Conservation (phyloP, 2,113 vertebrate genomes). For the Murina feae region DNA sequence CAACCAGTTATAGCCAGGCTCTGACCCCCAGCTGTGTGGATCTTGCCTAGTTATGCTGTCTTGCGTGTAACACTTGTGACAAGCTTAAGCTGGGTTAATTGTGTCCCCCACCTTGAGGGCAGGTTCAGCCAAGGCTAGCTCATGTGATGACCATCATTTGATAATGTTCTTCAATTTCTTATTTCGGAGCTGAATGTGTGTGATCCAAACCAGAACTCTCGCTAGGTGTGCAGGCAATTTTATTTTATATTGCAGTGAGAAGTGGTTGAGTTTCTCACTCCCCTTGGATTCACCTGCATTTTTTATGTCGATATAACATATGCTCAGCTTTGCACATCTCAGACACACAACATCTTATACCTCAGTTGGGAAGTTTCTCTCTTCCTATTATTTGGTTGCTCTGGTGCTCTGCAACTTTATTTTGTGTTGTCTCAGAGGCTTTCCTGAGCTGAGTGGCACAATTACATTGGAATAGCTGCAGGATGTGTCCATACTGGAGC, state of each 20-base stretch:
- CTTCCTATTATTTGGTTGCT: neutral
- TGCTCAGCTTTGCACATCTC: slow-evolving; percentile 22
- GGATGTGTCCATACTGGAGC: slow-evolving; percentile 51
- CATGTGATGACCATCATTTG: slow-evolving; percentile 17
- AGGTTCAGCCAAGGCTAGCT: slow-evolving; percentile 37
- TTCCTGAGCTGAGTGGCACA: slow-evolving; percentile 40
- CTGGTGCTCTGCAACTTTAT: slow-evolving; percentile 16
- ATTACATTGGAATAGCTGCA: slow-evolving; percentile 37
- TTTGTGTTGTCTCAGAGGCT: slow-evolving; percentile 38
- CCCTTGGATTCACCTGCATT: slow-evolving; percentile 38
- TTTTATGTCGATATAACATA: slow-evolving; percentile 42
- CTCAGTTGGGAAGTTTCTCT: slow-evolving; percentile 32
- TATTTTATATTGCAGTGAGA: slow-evolving; percentile 44
- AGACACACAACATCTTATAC: slow-evolving; percentile 13
- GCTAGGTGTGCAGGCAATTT: slow-evolving; percentile 40
- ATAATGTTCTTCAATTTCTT: slow-evolving; percentile 56
- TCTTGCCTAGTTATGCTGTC: neutral
- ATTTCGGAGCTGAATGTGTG: slow-evolving; percentile 22
- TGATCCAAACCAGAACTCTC: slow-evolving; percentile 17
- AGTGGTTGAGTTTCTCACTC: neutral
- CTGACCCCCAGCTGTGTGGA: slow-evolving; percentile 37
- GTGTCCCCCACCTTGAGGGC: slow-evolving; percentile 31
- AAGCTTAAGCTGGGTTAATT: slow-evolving; percentile 48
- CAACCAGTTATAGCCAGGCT: neutral
- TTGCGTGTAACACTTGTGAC: slow-evolving; percentile 45